A percentile compares a stretch with the other conserved stretches of the same genome.
These are phyloP conservation scores for Sebastes wilsoni DNA, from an alignment of 2,797 vertebrate species.

Conservation along the genomic window DNA sequence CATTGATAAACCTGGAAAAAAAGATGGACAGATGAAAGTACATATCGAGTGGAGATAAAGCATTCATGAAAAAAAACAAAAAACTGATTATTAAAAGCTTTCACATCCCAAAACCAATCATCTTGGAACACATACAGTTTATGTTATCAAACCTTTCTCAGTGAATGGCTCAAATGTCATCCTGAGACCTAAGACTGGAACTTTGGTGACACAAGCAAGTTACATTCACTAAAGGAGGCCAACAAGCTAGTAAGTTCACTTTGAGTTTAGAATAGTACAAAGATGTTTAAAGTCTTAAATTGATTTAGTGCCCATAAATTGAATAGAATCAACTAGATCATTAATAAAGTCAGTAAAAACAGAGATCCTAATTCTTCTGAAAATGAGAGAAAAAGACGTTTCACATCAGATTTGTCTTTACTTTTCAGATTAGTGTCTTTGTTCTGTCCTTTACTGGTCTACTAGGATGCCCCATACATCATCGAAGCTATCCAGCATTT, in stretches of 20 bases:
- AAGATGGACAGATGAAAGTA: background rate
- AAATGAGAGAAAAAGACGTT: background rate
- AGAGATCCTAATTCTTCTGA: background rate
- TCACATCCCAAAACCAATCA: background rate
- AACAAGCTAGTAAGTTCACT: background rate
- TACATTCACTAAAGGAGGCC: background rate
- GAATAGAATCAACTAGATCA: background rate
- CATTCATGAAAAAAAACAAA: background rate
- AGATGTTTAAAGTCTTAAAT: background rate
- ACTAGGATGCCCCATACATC: background rate
- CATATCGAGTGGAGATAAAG: background rate
- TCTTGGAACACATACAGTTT: background rate
- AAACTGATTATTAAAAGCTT: background rate
- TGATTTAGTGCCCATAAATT: background rate
- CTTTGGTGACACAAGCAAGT: background rate
- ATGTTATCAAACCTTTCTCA: background rate
- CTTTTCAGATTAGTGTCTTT: background rate
- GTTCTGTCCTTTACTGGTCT: background rate
- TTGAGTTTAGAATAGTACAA: background rate
- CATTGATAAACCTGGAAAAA: slow-evolving; percentile 93
- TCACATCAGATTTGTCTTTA: background rate
- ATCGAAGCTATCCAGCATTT: background rate
- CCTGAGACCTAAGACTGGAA: background rate
- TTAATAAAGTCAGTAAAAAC: background rate
- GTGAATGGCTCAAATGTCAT: background rate